phyloP scores from a whole-genome alignment of 2,797 vertebrate genomes.

The Takifugu ocellatus region DNA sequence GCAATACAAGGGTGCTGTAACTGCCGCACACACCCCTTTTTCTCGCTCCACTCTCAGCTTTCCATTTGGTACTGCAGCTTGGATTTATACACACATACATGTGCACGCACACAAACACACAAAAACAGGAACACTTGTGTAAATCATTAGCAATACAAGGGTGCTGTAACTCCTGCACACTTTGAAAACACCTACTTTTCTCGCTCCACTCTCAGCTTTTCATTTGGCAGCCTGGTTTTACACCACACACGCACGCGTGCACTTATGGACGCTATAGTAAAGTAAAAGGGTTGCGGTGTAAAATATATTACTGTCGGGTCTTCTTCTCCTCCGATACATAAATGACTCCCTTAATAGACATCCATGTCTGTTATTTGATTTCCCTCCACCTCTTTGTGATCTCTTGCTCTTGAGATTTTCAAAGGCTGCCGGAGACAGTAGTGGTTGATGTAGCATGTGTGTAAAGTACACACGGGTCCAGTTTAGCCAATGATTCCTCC shows the following conservation, averaged over 20 bases:
- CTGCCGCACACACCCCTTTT: slow-evolving; percentile 8
- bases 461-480: slow-evolving; percentile 39
- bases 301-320: slow-evolving; percentile 15
- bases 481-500: slow-evolving; percentile 48
- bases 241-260: no score
- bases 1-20: slow-evolving; percentile 22
- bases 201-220: no score
- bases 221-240: no score
- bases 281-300: slow-evolving; percentile 17
- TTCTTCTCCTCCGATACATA: slow-evolving; percentile 23
- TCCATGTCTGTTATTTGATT: slow-evolving; percentile 28
- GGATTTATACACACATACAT: slow-evolving; percentile 3
- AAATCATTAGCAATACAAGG: neutral
- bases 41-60: neutral
- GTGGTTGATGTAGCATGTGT: no score
- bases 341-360: slow-evolving; percentile 50
- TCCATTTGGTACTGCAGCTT: slow-evolving; percentile 3
- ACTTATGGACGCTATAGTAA: slow-evolving; percentile 1
- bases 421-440: no score
- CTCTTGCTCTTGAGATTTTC: neutral
- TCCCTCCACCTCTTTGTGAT: slow-evolving; percentile 7
- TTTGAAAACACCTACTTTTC: no score
- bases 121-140: slow-evolving; percentile 7
- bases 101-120: neutral
- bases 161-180: no score